Evolutionary conservation across 1,140 invertebrate species (phyloP).

Genomic region (Lasioglossum baleicum): DNA sequence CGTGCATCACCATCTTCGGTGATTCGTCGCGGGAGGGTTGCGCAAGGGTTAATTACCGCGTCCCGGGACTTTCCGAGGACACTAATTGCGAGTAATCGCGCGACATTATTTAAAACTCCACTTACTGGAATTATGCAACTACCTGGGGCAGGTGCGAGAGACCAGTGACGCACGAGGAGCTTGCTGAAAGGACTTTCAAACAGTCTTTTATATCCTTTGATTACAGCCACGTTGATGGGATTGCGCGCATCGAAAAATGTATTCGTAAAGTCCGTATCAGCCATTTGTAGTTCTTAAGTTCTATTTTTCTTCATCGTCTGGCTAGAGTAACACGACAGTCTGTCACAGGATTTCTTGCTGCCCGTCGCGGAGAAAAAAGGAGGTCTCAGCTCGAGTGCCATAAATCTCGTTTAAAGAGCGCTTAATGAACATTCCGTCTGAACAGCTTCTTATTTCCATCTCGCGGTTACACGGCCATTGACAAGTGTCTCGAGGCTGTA

Average conservation of each 20-base stretch:
- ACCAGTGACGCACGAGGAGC: not conserved
- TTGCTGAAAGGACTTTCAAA: not conserved
- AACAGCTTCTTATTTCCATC: too few relatives aligned
- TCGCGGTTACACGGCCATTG: not conserved
- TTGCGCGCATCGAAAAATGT: too few relatives aligned
- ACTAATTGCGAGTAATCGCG: slow-evolving; percentile 13
- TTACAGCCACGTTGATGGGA: too few relatives aligned
- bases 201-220: not conserved
- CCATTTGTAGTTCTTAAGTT: too few relatives aligned
- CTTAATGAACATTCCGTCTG: too few relatives aligned
- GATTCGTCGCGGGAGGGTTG: not conserved
- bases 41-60: slow-evolving; percentile 11
- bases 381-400: too few relatives aligned
- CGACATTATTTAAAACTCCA: slow-evolving; percentile 12
- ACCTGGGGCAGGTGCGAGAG: not conserved
- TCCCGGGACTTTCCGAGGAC: not conserved
- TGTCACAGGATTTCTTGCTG: too few relatives aligned
- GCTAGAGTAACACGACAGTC: too few relatives aligned
- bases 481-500: not conserved
- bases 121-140: not conserved
- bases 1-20: not conserved
- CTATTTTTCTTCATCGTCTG: too few relatives aligned
- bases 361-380: too few relatives aligned
- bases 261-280: too few relatives aligned
- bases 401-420: too few relatives aligned